phyloP scores from a whole-genome alignment of 1,140 invertebrate genomes.

The Zaprionus inermis region DNA sequence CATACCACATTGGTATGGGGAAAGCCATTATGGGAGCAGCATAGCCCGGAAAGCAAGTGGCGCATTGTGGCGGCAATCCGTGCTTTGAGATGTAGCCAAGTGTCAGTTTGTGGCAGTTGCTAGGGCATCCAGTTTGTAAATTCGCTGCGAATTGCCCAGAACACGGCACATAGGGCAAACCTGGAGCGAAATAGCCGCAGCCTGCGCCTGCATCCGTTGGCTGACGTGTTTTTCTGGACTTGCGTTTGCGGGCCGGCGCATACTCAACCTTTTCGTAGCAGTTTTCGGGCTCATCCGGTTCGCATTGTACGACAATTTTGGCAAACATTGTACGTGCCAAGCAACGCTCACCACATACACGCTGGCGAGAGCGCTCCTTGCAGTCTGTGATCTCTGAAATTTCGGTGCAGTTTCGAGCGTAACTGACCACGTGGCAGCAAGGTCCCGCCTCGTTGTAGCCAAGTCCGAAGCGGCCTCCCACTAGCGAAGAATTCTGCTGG shows the following conservation, averaged over 20 bases:
- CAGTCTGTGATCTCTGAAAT: constrained; percentile 26
- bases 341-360: constrained; percentile 66
- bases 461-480: constrained; percentile 71
- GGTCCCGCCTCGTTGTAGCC: constrained; percentile 70
- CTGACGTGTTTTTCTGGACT: neutral
- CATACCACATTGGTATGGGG: constrained; percentile 17
- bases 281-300: constrained; percentile 27
- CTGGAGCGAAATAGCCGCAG: constrained; percentile 36
- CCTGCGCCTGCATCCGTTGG: neutral
- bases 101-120: constrained; percentile 42
- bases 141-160: neutral
- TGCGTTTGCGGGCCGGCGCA: constrained; percentile 45
- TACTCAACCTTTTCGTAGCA: constrained; percentile 67
- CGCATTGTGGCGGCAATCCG: constrained; percentile 53
- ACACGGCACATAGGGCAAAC: constrained; percentile 55
- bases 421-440: constrained; percentile 66
- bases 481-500: constrained; percentile 67
- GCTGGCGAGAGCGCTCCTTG: constrained; percentile 41
- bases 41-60: constrained; percentile 45
- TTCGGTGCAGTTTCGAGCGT: constrained; percentile 44
- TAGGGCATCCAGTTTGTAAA: neutral
- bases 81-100: constrained; percentile 53
- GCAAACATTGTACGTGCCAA: constrained; percentile 69
- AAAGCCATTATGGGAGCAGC: constrained; percentile 41
- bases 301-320: constrained; percentile 56